phyloP scores from a whole-genome alignment of 2,888 invertebrate genomes.

The Venustoraphidia nigricollis region DNA sequence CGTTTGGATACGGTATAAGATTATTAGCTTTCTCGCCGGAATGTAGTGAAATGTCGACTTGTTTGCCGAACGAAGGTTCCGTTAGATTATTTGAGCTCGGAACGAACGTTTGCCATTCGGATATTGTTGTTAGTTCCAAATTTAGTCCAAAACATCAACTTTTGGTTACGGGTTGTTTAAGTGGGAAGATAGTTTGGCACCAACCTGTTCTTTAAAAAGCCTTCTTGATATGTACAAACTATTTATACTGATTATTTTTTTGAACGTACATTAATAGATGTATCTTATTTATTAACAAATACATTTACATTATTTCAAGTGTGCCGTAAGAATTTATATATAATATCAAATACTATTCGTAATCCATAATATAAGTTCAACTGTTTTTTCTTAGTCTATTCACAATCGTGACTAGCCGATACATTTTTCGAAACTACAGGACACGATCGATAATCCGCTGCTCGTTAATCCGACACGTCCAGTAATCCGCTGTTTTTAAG shows the following conservation, averaged over 20 bases:
- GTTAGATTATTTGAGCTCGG: constrained; percentile 47
- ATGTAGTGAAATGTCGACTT: constrained; percentile 64
- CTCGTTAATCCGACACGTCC: too few relatives aligned
- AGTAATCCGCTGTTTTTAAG: too few relatives aligned
- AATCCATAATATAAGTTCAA: too few relatives aligned
- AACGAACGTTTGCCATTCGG: constrained; percentile 57
- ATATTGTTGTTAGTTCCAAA: constrained; percentile 76
- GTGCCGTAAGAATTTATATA: too few relatives aligned
- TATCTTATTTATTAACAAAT: too few relatives aligned
- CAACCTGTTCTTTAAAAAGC: constrained; percentile 42
- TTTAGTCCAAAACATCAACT: constrained; percentile 78
- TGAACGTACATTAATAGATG: not conserved
- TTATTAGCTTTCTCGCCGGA: constrained; percentile 62
- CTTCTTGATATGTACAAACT: not conserved
- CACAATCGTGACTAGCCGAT: too few relatives aligned
- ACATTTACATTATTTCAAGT: too few relatives aligned
- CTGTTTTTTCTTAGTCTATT: too few relatives aligned
- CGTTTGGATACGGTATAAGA: constrained; percentile 75
- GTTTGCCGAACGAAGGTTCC: constrained; percentile 34
- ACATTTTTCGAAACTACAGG: too few relatives aligned
- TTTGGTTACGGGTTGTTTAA: constrained; percentile 80
- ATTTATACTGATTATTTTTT: not conserved
- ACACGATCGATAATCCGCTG: too few relatives aligned
- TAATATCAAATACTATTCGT: too few relatives aligned
- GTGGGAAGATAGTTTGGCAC: constrained; percentile 81